These are phyloP conservation scores for Ceratothoa steindachneri DNA, from an alignment of 2,888 invertebrate species.

Conservation along the genomic window DNA sequence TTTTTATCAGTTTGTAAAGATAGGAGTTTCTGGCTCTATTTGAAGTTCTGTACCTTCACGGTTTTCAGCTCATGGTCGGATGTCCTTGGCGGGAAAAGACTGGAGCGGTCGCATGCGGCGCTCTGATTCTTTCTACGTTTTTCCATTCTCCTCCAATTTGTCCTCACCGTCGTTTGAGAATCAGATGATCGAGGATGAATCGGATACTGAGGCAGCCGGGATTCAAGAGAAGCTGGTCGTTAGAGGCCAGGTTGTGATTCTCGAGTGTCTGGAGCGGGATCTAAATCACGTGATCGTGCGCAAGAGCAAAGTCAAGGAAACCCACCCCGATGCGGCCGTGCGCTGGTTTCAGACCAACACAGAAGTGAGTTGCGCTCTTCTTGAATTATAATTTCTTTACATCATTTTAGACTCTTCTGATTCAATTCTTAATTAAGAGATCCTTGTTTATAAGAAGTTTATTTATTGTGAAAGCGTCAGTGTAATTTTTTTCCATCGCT, in stretches of 20 bases:
- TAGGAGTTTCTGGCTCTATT: too few species aligned
- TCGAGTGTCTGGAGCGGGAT: conserved; percentile 29
- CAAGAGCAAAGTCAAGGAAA: conserved; percentile 9
- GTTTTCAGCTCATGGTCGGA: too few species aligned
- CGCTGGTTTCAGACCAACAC: conserved; percentile 36
- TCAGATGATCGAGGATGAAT: not conserved
- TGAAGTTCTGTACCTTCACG: too few species aligned
- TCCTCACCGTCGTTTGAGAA: not conserved
- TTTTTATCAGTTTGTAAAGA: too few species aligned
- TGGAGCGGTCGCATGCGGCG: not conserved
- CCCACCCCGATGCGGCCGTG: conserved; percentile 24
- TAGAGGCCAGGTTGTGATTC: conserved; percentile 30
- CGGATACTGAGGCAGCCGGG: not conserved
- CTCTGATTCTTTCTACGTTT: not conserved
- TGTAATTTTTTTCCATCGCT: too few species aligned
- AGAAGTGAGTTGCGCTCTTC: conserved; percentile 20
- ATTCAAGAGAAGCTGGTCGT: conserved; percentile 26
- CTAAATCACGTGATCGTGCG: not conserved
- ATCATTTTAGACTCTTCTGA: not conserved
- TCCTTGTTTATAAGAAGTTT: too few species aligned
- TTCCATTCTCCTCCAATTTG: not conserved
- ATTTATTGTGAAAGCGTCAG: too few species aligned
- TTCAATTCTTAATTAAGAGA: too few species aligned
- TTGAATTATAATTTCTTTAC: not conserved
- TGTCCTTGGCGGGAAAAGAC: too few species aligned